Base-by-base conservation (phyloP, 2,113 vertebrate genomes). In the Panthera leo region DNA sequence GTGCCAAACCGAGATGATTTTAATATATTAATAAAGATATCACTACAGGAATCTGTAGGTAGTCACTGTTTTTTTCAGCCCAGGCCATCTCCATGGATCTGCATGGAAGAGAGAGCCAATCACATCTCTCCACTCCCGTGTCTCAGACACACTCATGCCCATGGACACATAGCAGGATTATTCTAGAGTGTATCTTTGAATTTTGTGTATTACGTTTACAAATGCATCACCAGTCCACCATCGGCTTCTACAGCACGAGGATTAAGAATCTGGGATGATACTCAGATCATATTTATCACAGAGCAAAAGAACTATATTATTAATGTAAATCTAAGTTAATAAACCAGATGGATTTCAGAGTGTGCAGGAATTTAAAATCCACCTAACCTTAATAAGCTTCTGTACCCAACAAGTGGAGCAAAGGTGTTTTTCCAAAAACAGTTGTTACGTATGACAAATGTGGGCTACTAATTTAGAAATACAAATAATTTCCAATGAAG, bases 201-300 rank as follows among this genome's bases (percentile, higher is more conserved):
- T 85, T 91, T 83, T 91, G 58, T 19, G 91, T 76, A 75, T 94
- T 76, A 76, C 16, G 86, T 85, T 83, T 71, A 48, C 85, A 94
- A 94, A 89, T 48, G 45, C 27, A 34, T 85, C 27, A 55, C 21
- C 31, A 89, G 29, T 53, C 21, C 95, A 67, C 31, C 76, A 91
- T 15, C 51, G 8, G 29, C 31, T 39, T 89, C 61, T 51, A 92
- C 23, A 29, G 79, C 16, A 85, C 5, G 51, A 45, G 16, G 34
- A 71, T 70, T 76, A 85, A 61, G 39, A 89, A 88, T 63, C 18
- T 39, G 29, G 39, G 58, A 63, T 8, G n/a, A 51, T 19, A 87
- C 5, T 65, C 21, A 51, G 27, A 39, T 61, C 68, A 13, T 36
- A 90, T 3, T 36, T 61, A 84, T 78, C 36, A 67, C 29, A 63